phyloP scores from a whole-genome alignment of 2,888 invertebrate genomes.

The Tenthredo distinguenda region DNA sequence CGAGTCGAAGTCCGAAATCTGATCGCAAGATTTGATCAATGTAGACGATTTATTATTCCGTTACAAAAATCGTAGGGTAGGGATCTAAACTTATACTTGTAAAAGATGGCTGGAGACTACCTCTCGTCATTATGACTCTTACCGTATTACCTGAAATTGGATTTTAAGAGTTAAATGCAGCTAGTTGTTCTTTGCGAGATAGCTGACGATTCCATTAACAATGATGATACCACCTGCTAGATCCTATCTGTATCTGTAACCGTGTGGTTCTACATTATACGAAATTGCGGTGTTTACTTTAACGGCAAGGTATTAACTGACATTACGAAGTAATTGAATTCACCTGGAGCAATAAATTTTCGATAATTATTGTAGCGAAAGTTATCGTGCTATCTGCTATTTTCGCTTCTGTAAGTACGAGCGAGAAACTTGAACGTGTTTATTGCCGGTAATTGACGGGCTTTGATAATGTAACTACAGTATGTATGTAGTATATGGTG shows the following conservation, averaged over 20 bases:
- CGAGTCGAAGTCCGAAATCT: background rate
- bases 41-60: background rate
- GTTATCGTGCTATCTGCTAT: background rate
- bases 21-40: background rate
- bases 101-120: too few relatives aligned
- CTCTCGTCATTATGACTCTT: too few relatives aligned
- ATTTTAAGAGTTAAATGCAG: background rate
- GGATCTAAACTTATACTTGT: too few relatives aligned
- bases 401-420: background rate
- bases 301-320: background rate
- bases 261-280: background rate
- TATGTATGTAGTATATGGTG: background rate
- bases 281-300: background rate
- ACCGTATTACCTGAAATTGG: background rate
- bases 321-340: background rate
- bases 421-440: background rate
- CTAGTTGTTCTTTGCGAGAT: background rate
- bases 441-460: background rate
- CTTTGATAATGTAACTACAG: background rate
- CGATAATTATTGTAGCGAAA: background rate
- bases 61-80: background rate
- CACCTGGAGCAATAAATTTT: background rate
- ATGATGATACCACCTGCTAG: constrained; percentile 36
- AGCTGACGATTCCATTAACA: background rate
- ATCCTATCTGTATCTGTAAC: constrained; percentile 14